Evolutionary conservation across 2,888 invertebrate genomes (phyloP).

Genomic region (Lasiommata megera): DNA sequence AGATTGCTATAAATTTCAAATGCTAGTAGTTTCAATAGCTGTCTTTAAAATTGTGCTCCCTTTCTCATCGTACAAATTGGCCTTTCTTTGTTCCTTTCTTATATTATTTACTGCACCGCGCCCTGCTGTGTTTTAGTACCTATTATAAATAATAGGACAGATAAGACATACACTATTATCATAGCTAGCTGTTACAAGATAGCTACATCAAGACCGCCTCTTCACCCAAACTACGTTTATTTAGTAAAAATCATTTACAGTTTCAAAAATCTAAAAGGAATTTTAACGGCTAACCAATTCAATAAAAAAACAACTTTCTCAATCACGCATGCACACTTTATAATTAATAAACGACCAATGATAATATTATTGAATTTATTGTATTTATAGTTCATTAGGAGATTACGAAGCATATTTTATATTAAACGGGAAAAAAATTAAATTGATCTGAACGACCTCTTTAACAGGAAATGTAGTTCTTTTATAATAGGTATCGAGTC

Average conservation of each 20-base stretch:
- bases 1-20: conserved; percentile 78
- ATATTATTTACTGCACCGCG: conserved; percentile 43
- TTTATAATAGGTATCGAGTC: conserved; percentile 39
- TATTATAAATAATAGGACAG: conserved; percentile 29
- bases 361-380: conserved; percentile 4
- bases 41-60: conserved; percentile 75
- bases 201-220: background rate
- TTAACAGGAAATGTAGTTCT: conserved; percentile 44
- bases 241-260: background rate
- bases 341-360: conserved; percentile 13
- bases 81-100: conserved; percentile 69
- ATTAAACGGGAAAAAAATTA: conserved; percentile 33
- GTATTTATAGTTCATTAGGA: conserved; percentile 15
- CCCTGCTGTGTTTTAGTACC: conserved; percentile 37
- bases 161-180: background rate
- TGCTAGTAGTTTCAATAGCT: conserved; percentile 65
- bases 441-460: conserved; percentile 43
- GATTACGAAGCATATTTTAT: conserved; percentile 42
- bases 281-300: conserved; percentile 1
- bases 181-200: background rate
- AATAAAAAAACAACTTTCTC: conserved; percentile 14
- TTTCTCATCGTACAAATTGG: conserved; percentile 75
- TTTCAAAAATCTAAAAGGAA: conserved; percentile 16
- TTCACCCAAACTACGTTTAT: background rate
- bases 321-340: conserved; percentile 9